Percentiles rank a stretch among this genome's conserved stretches.
These are phyloP conservation scores for Eupsilia transversa DNA, from an alignment of 2,888 invertebrate genomes.

Conservation along the genomic window DNA sequence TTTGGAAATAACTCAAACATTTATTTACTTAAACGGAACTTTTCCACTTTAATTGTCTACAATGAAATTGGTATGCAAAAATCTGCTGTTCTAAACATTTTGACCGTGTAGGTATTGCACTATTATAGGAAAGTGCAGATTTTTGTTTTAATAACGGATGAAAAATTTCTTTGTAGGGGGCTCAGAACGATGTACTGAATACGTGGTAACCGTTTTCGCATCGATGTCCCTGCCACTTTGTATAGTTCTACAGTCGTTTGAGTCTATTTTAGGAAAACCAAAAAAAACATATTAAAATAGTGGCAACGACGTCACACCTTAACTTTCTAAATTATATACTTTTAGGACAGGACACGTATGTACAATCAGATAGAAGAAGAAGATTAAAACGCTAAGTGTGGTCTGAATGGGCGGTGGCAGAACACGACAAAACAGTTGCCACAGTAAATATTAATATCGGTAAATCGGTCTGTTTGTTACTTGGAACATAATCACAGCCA, in stretches of 20 bases:
- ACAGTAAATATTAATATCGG: not conserved
- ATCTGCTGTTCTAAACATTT: too few relatives aligned
- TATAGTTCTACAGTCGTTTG: not conserved
- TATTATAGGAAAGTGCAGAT: too few relatives aligned
- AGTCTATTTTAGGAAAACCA: not conserved
- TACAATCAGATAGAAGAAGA: not conserved
- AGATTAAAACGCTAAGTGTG: not conserved
- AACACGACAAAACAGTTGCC: not conserved
- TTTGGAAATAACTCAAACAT: not conserved
- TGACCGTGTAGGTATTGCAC: too few relatives aligned
- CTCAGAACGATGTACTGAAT: too few relatives aligned
- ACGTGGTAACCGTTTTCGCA: too few relatives aligned
- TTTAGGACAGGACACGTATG: not conserved
- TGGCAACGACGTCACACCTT: not conserved
- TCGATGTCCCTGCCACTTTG: too few relatives aligned
- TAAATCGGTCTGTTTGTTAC: not conserved
- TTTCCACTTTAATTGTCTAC: not conserved
- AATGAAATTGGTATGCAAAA: not conserved
- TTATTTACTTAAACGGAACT: not conserved
- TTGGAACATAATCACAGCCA: not conserved
- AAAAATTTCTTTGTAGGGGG: too few relatives aligned
- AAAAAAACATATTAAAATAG: not conserved
- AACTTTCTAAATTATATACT: not conserved
- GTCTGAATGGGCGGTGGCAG: not conserved
- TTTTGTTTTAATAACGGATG: too few relatives aligned